Conservation (phyloP, 2,113 vertebrate species). For the Quiscalus mexicanus region DNA sequence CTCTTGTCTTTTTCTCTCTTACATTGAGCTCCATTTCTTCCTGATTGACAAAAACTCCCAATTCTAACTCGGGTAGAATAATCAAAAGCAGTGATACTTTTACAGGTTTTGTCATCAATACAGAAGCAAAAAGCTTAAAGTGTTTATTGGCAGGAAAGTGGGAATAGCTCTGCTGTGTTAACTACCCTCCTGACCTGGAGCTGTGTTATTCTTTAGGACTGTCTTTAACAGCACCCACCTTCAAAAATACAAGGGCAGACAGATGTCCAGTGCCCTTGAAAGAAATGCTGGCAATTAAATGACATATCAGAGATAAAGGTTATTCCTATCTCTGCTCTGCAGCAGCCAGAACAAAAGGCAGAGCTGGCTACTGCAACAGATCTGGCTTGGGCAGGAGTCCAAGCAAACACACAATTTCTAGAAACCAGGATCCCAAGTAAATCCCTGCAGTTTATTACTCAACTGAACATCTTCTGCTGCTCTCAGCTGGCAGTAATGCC, state of each 20-base stretch:
- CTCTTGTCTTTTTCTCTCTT: background rate
- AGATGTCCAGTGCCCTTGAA: background rate
- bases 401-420: background rate
- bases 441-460: background rate
- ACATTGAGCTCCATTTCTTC: background rate
- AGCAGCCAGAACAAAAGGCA: slow-evolving; percentile 33
- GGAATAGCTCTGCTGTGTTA: background rate
- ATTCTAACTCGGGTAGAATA: background rate
- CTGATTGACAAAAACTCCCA: background rate
- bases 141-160: background rate
- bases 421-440: background rate
- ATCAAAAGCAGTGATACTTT: background rate
- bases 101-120: background rate
- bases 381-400: slow-evolving; percentile 10
- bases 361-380: background rate
- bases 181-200: background rate
- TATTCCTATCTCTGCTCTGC: background rate
- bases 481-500: background rate
- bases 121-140: background rate
- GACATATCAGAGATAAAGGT: background rate
- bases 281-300: background rate
- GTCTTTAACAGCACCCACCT: background rate
- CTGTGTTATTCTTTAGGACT: background rate
- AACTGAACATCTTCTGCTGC: background rate
- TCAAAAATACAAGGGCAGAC: background rate